These are phyloP conservation scores for Hemiprocne comata DNA, from an alignment of 2,113 vertebrate species.

Conservation along the genomic window DNA sequence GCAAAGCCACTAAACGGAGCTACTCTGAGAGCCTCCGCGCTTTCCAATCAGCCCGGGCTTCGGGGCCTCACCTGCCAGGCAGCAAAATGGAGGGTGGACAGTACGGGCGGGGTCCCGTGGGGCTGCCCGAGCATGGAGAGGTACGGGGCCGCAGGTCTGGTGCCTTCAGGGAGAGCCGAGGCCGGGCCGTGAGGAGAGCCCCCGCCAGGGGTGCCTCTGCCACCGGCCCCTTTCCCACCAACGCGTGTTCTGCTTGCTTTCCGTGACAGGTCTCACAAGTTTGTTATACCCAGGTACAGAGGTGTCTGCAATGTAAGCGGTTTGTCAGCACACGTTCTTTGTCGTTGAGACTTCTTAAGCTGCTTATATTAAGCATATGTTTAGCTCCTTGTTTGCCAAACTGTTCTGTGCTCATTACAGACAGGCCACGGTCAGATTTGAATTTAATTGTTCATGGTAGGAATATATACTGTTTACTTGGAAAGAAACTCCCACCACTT, in stretches of 20 bases:
- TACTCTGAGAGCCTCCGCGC: not conserved
- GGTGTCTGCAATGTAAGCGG: fast-evolving
- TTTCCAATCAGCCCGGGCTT: too few species aligned
- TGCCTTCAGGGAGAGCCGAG: too few species aligned
- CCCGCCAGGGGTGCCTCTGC: fast-evolving
- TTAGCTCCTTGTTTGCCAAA: not conserved
- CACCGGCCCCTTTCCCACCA: fast-evolving
- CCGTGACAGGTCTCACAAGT: not conserved
- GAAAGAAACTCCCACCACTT: not conserved
- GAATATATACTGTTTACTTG: not conserved
- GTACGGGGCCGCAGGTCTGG: not conserved
- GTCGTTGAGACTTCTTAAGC: not conserved
- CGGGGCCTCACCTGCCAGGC: not conserved
- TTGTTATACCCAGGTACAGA: not conserved
- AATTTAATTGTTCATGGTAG: not conserved
- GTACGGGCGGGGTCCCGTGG: not conserved
- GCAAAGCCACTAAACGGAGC: not conserved
- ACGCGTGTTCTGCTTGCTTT: fast-evolving
- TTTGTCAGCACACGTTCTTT: not conserved
- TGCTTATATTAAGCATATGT: not conserved
- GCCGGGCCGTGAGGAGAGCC: fast-evolving
- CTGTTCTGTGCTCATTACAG: not conserved
- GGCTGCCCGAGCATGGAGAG: not conserved
- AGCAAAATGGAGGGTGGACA: not conserved
- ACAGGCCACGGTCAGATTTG: not conserved